These are phyloP conservation scores for Notiomystis cincta DNA, from an alignment of 2,113 vertebrate species.

Conservation along the genomic window DNA sequence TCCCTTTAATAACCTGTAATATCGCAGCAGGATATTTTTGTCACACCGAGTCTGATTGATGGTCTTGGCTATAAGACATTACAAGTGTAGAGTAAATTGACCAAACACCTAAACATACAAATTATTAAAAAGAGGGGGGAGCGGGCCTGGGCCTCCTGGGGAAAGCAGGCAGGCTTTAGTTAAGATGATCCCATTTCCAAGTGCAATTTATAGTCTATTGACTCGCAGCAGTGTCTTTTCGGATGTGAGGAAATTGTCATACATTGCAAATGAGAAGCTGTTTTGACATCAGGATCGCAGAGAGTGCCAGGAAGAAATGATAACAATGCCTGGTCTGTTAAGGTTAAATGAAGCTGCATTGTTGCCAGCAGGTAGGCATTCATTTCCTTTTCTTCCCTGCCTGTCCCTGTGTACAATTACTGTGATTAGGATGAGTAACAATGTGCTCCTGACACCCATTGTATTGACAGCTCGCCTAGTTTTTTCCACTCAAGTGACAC, in stretches of 20 bases:
- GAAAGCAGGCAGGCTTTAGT: slow-evolving; percentile 85
- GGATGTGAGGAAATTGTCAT: slow-evolving; percentile 94
- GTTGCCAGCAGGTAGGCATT: slow-evolving; percentile 75
- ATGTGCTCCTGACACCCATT: slow-evolving; percentile 70
- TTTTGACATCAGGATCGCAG: slow-evolving; percentile 81
- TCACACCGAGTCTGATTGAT: slow-evolving; percentile 86
- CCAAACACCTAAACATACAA: slow-evolving; percentile 94
- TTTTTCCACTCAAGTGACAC: slow-evolving; percentile 79
- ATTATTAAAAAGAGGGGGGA: slow-evolving; percentile 94
- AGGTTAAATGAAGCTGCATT: slow-evolving; percentile 87
- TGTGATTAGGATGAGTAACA: slow-evolving; percentile 81
- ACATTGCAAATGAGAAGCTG: slow-evolving; percentile 95
- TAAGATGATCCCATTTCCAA: slow-evolving; percentile 87
- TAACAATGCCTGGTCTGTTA: slow-evolving; percentile 77
- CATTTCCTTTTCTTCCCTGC: slow-evolving; percentile 77
- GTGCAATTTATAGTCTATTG: slow-evolving; percentile 97
- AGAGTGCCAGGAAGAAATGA: slow-evolving; percentile 80
- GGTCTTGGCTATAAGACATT: slow-evolving; percentile 80
- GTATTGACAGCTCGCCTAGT: slow-evolving; percentile 73
- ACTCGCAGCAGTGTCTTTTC: slow-evolving; percentile 89
- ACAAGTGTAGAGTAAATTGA: slow-evolving; percentile 84
- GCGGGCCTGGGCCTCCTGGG: slow-evolving; percentile 68
- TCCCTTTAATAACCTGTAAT: slow-evolving; percentile 91
- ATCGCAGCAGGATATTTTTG: slow-evolving; percentile 82
- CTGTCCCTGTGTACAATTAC: slow-evolving; percentile 74